Conservation (phyloP, 2,797 vertebrate genomes). For the Alfaro cultratus region DNA sequence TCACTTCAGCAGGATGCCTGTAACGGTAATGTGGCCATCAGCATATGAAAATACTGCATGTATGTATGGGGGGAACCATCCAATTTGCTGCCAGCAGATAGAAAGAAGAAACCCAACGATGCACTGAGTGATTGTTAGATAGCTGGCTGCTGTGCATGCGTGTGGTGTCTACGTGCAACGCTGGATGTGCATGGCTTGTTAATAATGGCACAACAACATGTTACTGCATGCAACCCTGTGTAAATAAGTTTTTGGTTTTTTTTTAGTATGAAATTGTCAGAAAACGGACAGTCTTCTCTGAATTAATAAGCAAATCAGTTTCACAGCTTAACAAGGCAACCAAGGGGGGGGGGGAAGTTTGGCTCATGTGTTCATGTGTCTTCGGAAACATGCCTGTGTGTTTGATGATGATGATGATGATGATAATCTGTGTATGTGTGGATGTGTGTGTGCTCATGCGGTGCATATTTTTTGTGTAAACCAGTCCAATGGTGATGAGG, state of each 20-base stretch:
- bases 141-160: slow-evolving; percentile 51
- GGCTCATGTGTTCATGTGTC: slow-evolving; percentile 43
- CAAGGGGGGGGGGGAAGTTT: slow-evolving; percentile 18
- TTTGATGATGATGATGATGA: slow-evolving; percentile 62
- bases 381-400: slow-evolving; percentile 39
- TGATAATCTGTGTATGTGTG: slow-evolving; percentile 22
- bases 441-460: slow-evolving; percentile 29
- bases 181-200: slow-evolving; percentile 39
- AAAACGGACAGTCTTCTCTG: slow-evolving; percentile 66
- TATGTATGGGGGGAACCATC: slow-evolving; percentile 70
- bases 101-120: slow-evolving; percentile 68
- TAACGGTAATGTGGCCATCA: slow-evolving; percentile 75
- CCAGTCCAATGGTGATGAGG: slow-evolving; percentile 69
- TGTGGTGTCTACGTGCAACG: slow-evolving; percentile 41
- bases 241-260: slow-evolving; percentile 62
- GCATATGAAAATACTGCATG: slow-evolving; percentile 77
- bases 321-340: slow-evolving; percentile 76
- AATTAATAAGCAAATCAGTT: slow-evolving; percentile 80
- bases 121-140: slow-evolving; percentile 78
- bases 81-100: slow-evolving; percentile 75
- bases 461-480: slow-evolving; percentile 69
- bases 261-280: slow-evolving; percentile 31
- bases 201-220: slow-evolving; percentile 57
- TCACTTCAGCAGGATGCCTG: slow-evolving; percentile 78
- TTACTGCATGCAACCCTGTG: slow-evolving; percentile 43